phyloP scores from a whole-genome alignment of 2,113 vertebrate genomes.

The Toxotes jaculatrix region DNA sequence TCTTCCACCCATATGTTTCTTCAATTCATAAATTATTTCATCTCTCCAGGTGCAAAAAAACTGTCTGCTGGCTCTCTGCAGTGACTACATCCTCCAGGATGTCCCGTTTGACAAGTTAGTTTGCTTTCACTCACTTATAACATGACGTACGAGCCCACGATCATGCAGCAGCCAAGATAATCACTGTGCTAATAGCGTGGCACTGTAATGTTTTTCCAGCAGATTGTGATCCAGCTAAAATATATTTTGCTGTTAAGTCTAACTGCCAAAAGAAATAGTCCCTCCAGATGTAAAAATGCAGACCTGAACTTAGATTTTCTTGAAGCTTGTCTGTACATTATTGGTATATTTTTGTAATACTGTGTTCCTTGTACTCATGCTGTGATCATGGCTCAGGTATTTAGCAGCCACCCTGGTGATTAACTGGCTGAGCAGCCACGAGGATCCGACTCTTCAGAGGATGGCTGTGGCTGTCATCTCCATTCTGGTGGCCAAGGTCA shows the following conservation, averaged over 20 bases:
- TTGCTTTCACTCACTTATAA: slow-evolving; percentile 9
- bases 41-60: slow-evolving; percentile 92
- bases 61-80: slow-evolving; percentile 94
- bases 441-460: slow-evolving; percentile 93
- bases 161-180: slow-evolving; percentile 43
- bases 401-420: slow-evolving; percentile 94
- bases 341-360: slow-evolving; percentile 43
- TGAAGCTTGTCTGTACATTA: slow-evolving; percentile 7
- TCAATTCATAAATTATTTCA: slow-evolving; percentile 21
- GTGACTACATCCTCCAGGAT: slow-evolving; percentile 93
- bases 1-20: neutral
- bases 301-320: slow-evolving; percentile 9
- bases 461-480: slow-evolving; percentile 96
- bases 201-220: slow-evolving; percentile 38
- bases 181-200: slow-evolving; percentile 17
- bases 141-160: neutral
- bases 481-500: slow-evolving; percentile 94
- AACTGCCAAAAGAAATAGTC: slow-evolving; percentile 52
- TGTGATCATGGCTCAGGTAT: slow-evolving; percentile 85
- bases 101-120: slow-evolving; percentile 94
- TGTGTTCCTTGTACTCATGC: slow-evolving; percentile 13
- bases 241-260: slow-evolving; percentile 32
- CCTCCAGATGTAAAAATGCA: slow-evolving; percentile 40
- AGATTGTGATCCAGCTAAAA: slow-evolving; percentile 41
- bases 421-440: slow-evolving; percentile 92